Evolutionary conservation across 1,140 invertebrate genomes (phyloP).

Genomic region (Drosophila asahinai): DNA sequence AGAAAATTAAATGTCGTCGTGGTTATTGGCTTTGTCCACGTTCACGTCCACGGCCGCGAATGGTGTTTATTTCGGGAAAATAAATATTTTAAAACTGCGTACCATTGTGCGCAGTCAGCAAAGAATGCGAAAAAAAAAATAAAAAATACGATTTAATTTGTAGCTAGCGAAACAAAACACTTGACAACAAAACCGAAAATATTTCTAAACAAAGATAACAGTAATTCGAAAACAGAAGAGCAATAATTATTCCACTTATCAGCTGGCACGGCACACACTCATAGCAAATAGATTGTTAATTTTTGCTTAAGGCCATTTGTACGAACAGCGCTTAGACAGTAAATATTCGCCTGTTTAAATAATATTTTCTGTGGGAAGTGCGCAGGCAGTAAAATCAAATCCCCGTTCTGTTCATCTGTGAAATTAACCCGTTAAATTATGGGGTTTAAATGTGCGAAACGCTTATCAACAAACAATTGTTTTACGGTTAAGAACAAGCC

Average conservation of each 20-base stretch:
- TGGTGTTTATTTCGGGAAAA: slow-evolving; percentile 27
- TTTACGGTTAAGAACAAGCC: slow-evolving; percentile 21
- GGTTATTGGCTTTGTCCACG: slow-evolving; percentile 29
- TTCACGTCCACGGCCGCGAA: slow-evolving; percentile 9
- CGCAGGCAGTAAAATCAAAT: slow-evolving; percentile 5
- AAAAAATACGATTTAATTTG: slow-evolving; percentile 11
- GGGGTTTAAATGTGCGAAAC: slow-evolving; percentile 24
- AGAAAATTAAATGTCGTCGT: slow-evolving; percentile 17
- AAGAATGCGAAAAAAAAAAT: slow-evolving; percentile 12
- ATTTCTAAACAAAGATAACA: slow-evolving; percentile 33
- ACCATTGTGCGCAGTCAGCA: slow-evolving; percentile 35
- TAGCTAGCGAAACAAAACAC: slow-evolving; percentile 27
- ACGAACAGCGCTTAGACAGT: slow-evolving; percentile 7
- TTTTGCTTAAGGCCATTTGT: slow-evolving; percentile 13
- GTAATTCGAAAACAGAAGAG: slow-evolving; percentile 31
- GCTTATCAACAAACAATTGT: slow-evolving; percentile 44
- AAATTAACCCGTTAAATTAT: slow-evolving; percentile 42
- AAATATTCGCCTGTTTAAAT: slow-evolving; percentile 7
- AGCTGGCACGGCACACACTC: slow-evolving; percentile 19
- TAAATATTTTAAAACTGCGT: slow-evolving; percentile 30
- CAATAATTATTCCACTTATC: slow-evolving; percentile 39
- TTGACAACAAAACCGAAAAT: slow-evolving; percentile 38
- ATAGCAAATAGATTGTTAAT: slow-evolving; percentile 18
- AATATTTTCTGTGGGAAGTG: slow-evolving; percentile 1
- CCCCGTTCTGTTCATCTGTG: slow-evolving; percentile 8